Percentiles rank a stretch among this genome's conserved stretches.
Evolutionary conservation across 1,140 invertebrate species (phyloP).

Genomic region (Dufourea novaeangliae): DNA sequence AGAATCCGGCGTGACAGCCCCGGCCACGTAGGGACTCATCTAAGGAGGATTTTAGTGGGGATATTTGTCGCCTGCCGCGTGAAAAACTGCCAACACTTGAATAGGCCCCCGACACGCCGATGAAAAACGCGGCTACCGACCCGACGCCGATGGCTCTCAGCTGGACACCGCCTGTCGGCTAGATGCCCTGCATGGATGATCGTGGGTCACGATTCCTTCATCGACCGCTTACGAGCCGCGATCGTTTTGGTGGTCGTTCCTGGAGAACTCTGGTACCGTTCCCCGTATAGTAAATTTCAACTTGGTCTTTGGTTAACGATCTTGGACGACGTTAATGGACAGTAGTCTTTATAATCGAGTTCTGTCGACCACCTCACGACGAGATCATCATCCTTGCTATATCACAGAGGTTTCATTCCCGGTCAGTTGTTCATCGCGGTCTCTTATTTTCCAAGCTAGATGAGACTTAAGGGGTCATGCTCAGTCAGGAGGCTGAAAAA

Average conservation of each 20-base stretch:
- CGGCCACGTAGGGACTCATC: slow-evolving; percentile 74
- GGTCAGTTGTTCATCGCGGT: too few species aligned
- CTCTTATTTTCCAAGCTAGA: too few species aligned
- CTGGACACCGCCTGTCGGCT: slow-evolving; percentile 65
- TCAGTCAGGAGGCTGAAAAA: too few species aligned
- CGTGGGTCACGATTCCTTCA: slow-evolving; percentile 23
- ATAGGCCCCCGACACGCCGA: slow-evolving; percentile 67
- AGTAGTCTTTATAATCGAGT: too few species aligned
- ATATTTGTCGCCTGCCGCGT: slow-evolving; percentile 71
- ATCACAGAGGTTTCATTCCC: too few species aligned
- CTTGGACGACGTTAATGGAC: too few species aligned
- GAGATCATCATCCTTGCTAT: too few species aligned
- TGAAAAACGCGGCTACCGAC: slow-evolving; percentile 73
- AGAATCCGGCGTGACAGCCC: slow-evolving; percentile 69
- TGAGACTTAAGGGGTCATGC: too few species aligned
- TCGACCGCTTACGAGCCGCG: not conserved
- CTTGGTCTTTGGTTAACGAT: too few species aligned
- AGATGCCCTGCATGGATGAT: slow-evolving; percentile 38
- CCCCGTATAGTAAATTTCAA: too few species aligned
- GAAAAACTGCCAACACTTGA: slow-evolving; percentile 77
- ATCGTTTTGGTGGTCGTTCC: not conserved
- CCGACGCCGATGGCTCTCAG: slow-evolving; percentile 66
- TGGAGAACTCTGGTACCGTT: not conserved
- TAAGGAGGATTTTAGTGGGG: slow-evolving; percentile 73
- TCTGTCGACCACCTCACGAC: too few species aligned